Conservation (phyloP, 2,888 invertebrate species). For the Agapetus fuscipes region DNA sequence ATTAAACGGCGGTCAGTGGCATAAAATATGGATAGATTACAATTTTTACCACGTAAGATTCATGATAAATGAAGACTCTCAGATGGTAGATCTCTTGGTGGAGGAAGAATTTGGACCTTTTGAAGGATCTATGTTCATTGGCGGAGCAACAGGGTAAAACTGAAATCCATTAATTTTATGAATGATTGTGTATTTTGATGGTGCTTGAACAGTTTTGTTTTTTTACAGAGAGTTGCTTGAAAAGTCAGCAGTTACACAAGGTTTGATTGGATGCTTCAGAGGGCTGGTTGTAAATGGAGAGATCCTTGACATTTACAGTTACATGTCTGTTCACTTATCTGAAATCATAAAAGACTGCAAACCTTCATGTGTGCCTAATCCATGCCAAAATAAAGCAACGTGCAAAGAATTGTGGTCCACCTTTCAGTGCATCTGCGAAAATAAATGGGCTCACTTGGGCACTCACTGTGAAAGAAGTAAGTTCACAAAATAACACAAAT, state of each 20-base stretch:
- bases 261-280: slow-evolving; percentile 88
- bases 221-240: slow-evolving; percentile 63
- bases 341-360: slow-evolving; percentile 91
- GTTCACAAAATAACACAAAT: too few relatives aligned
- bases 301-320: slow-evolving; percentile 83
- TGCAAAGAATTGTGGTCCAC: slow-evolving; percentile 90
- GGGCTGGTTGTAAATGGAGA: slow-evolving; percentile 87
- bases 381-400: slow-evolving; percentile 83
- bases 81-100: slow-evolving; percentile 74
- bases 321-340: slow-evolving; percentile 84
- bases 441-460: slow-evolving; percentile 88
- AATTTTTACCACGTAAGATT: slow-evolving; percentile 88
- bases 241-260: slow-evolving; percentile 76
- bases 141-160: slow-evolving; percentile 86
- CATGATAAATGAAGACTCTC: slow-evolving; percentile 83
- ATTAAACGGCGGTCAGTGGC: slow-evolving; percentile 91
- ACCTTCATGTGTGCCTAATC: slow-evolving; percentile 89
- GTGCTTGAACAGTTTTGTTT: slow-evolving; percentile 9
- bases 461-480: slow-evolving; percentile 84
- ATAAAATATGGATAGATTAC: slow-evolving; percentile 92
- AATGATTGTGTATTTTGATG: not conserved
- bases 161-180: too few relatives aligned
- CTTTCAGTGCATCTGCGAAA: slow-evolving; percentile 86
- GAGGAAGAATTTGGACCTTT: slow-evolving; percentile 89
- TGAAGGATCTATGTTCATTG: slow-evolving; percentile 89